Conservation (phyloP, 1,140 invertebrate species). For the Phthorimaea operculella region DNA sequence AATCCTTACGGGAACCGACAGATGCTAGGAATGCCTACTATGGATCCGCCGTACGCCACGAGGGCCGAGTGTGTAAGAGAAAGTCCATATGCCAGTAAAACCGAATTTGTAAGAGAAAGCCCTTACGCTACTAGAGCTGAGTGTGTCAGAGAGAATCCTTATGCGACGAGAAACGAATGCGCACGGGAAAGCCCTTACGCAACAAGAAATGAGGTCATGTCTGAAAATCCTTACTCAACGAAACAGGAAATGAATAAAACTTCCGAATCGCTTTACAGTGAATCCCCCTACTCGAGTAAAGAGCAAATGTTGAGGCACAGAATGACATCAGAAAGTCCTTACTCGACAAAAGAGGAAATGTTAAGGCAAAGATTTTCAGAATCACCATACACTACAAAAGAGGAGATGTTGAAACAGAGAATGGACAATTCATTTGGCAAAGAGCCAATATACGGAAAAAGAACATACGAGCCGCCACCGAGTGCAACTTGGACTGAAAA, state of each 20-base stretch:
- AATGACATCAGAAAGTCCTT: constrained; percentile 54
- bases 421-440: constrained; percentile 44
- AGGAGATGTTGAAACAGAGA: constrained; percentile 60
- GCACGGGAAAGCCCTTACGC: constrained; percentile 21
- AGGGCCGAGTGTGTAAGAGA: constrained; percentile 25
- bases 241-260: constrained; percentile 50
- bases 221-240: constrained; percentile 50
- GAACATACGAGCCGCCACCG: constrained; percentile 56
- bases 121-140: constrained; percentile 41
- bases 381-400: constrained; percentile 62
- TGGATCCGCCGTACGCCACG: constrained; percentile 45
- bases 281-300: constrained; percentile 63
- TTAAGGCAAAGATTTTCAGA: constrained; percentile 60
- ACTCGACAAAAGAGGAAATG: constrained; percentile 66
- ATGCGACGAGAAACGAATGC: constrained; percentile 26
- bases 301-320: constrained; percentile 60
- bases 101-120: constrained; percentile 40
- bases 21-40: constrained; percentile 43
- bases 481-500: constrained; percentile 54
- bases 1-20: constrained; percentile 52
- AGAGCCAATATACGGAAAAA: constrained; percentile 54
- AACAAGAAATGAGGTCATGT: constrained; percentile 29
- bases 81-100: constrained; percentile 22
- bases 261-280: constrained; percentile 42
- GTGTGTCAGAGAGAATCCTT: constrained; percentile 25